phyloP scores from a whole-genome alignment of 1,140 invertebrate genomes.

The Drosophila simulans region DNA sequence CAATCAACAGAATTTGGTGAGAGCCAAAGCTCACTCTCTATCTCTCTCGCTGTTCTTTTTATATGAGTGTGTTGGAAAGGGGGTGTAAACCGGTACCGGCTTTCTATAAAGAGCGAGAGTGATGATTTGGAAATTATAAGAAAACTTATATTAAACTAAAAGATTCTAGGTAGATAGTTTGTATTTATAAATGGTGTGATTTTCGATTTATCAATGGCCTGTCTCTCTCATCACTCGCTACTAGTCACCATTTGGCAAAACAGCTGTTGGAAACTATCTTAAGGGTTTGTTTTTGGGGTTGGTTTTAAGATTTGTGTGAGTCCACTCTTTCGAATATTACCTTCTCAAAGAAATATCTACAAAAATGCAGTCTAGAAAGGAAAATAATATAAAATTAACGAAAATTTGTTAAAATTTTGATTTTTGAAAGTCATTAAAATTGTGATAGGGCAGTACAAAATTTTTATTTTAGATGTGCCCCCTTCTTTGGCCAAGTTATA shows the following conservation, averaged over 20 bases:
- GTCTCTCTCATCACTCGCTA: background rate
- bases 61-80: background rate
- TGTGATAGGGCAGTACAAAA: no score
- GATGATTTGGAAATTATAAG: background rate
- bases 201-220: background rate
- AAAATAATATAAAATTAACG: no score
- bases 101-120: slow-evolving; percentile 1
- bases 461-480: no score
- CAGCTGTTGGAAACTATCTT: slow-evolving; percentile 25
- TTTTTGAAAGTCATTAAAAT: no score
- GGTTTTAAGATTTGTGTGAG: background rate
- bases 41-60: background rate
- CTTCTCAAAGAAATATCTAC: no score
- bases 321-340: background rate
- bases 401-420: no score
- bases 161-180: background rate
- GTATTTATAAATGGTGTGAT: background rate
- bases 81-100: slow-evolving; percentile 12
- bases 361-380: no score
- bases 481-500: no score
- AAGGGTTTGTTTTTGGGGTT: background rate
- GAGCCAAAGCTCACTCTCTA: background rate
- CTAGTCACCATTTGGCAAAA: background rate
- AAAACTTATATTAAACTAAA: no score
- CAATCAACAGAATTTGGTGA: background rate